A percentile compares a stretch with the other conserved stretches of the same genome.
Evolutionary conservation across 2,113 vertebrate species (phyloP).

Genomic region (Corynorhinus townsendii): DNA sequence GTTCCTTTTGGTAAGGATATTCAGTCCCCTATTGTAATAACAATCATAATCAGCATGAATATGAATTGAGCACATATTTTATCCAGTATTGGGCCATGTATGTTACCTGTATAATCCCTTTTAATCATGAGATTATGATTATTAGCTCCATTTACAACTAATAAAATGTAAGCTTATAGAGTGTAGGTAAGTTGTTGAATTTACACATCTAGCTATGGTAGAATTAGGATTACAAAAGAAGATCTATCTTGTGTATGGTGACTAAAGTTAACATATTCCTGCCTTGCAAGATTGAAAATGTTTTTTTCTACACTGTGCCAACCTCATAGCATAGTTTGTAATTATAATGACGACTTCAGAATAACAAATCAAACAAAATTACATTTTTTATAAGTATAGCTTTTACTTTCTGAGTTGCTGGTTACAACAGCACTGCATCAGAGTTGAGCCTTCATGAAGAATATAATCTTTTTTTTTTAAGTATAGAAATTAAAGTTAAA

Average conservation of each 20-base stretch:
- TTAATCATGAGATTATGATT: not conserved
- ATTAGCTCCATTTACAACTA: not conserved
- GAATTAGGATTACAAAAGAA: not conserved
- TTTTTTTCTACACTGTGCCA: not conserved
- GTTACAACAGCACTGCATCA: not conserved
- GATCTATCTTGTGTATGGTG: not conserved
- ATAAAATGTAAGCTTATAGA: not conserved
- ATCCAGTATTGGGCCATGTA: not conserved
- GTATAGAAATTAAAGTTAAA: not conserved
- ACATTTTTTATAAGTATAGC: not conserved
- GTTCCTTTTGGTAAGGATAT: not conserved
- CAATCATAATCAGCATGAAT: not conserved
- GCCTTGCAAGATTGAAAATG: not conserved
- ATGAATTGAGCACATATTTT: not conserved
- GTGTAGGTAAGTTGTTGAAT: not conserved
- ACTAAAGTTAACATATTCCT: not conserved
- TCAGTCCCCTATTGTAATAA: not conserved
- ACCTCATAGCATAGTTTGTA: not conserved
- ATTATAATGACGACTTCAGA: not conserved
- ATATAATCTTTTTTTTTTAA: not conserved
- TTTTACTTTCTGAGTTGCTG: slow-evolving; percentile 28
- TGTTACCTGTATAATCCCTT: not conserved
- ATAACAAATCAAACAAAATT: not conserved
- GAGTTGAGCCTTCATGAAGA: not conserved
- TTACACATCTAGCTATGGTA: not conserved